Base-by-base conservation (phyloP, 2,797 vertebrate genomes). In the Muraenolepis orangiensis region DNA sequence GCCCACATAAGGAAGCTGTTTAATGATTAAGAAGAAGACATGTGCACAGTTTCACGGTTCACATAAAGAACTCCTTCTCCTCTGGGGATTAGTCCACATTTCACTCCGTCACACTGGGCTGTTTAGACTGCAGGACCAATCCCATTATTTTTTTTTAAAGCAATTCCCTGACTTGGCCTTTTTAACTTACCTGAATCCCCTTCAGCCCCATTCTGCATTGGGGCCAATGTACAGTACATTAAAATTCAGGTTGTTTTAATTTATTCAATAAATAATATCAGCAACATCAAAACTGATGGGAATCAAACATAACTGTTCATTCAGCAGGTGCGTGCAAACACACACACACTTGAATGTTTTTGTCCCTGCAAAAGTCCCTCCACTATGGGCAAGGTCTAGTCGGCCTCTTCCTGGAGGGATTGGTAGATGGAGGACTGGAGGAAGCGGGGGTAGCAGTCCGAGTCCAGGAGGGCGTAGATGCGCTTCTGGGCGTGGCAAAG, bases 371-470 rank as follows among this genome's bases (percentile, higher is more conserved):
- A 14, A 46, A 16, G 13, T 51, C 42, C 42, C 46, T 20, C 46
- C 4, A n/a, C 18, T 57, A n/a, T 57, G 20, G 46, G 46, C 46
- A n/a, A 57, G 46, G 57, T 13, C 69, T 90, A 90, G 70, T 90
- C 80, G 0, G 84, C 84, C 1, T 91, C 85, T 10, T 18, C 40
- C 1, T 92, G 83, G 70, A 95, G 74, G 8, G 85, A 79, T 69
- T 88, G 86, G 89, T 95, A 96, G 77, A 94, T 71, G 40, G 78
- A 70, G 3, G 94, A 95, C 76, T 95, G 94, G 2, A 96, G 91
- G 82, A 96, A 96, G 23, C 95, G 93, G 0, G 94, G 94, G 75
- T 94, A 95, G 38, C 94, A 95, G 83, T 95, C 94, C 0, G 85
- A 88, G 85, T 96, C 95, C 88, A 96, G 91, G 3, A 96, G 90